phyloP scores from a whole-genome alignment of 2,113 vertebrate genomes.

The Colaptes auratus region DNA sequence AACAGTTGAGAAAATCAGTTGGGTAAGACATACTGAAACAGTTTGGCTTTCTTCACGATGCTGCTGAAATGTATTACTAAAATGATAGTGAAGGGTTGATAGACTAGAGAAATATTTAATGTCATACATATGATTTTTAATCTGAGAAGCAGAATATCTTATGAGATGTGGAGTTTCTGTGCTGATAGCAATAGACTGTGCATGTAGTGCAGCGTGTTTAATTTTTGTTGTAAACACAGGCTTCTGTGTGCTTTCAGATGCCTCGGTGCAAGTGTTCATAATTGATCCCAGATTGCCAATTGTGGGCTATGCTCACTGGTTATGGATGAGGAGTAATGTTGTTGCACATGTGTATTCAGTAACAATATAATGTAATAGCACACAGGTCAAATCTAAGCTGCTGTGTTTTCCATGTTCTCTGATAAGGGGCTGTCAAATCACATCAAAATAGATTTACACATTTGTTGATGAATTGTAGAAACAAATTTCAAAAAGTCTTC shows the following conservation, averaged over 20 bases:
- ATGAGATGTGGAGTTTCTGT: background rate
- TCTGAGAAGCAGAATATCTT: background rate
- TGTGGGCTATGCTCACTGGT: background rate
- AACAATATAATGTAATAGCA: too few species aligned
- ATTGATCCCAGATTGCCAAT: fast-evolving
- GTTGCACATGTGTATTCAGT: background rate
- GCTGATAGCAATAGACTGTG: background rate
- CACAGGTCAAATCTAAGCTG: background rate
- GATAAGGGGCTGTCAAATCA: background rate
- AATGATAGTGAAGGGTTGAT: background rate
- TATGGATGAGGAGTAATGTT: background rate
- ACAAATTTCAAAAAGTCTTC: background rate
- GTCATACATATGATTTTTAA: background rate
- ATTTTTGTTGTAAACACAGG: background rate
- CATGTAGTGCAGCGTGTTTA: background rate
- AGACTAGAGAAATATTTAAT: background rate
- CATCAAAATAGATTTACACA: background rate
- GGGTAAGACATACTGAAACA: background rate
- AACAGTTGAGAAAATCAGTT: background rate
- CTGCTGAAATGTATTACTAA: background rate
- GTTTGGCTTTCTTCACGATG: background rate
- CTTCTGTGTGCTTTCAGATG: background rate
- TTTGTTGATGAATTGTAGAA: background rate
- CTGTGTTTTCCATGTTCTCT: background rate
- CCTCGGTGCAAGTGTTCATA: background rate